Evolutionary conservation across 2,797 vertebrate genomes (phyloP).

Genomic region (Helarctos malayanus): DNA sequence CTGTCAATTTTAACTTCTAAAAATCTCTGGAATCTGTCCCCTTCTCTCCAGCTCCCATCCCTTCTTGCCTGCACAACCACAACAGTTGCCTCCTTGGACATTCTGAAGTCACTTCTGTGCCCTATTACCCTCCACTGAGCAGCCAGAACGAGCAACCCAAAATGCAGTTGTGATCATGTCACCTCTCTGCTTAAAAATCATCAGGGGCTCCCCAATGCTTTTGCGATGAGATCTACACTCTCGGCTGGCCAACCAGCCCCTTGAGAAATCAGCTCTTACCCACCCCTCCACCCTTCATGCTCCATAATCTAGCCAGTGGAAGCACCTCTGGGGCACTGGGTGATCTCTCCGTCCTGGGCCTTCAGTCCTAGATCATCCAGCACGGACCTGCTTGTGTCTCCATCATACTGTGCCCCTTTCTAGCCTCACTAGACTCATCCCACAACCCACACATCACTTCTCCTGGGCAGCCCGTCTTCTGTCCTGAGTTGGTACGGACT

Average conservation of each 20-base stretch:
- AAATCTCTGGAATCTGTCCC: neutral
- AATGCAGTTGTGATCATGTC: neutral
- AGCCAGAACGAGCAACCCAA: neutral
- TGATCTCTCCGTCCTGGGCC: neutral
- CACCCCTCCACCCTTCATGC: neutral
- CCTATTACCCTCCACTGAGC: neutral
- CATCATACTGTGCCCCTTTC: rapidly evolving
- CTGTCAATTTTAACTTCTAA: neutral
- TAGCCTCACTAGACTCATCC: neutral
- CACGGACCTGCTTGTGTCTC: rapidly evolving
- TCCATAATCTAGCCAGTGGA: neutral
- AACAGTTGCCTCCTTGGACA: rapidly evolving
- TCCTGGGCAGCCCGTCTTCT: neutral
- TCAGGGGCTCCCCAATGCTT: neutral
- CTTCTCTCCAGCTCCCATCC: neutral
- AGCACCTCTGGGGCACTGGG: neutral
- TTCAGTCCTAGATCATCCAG: neutral
- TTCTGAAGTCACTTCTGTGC: neutral
- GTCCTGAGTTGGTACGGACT: neutral
- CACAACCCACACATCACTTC: neutral
- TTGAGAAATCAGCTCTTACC: neutral
- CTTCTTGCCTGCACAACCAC: neutral
- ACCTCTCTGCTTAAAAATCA: neutral
- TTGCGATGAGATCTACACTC: neutral
- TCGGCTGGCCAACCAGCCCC: neutral